Evolutionary conservation across 2,797 vertebrate species (phyloP).

Genomic region (Hydrophis major): DNA sequence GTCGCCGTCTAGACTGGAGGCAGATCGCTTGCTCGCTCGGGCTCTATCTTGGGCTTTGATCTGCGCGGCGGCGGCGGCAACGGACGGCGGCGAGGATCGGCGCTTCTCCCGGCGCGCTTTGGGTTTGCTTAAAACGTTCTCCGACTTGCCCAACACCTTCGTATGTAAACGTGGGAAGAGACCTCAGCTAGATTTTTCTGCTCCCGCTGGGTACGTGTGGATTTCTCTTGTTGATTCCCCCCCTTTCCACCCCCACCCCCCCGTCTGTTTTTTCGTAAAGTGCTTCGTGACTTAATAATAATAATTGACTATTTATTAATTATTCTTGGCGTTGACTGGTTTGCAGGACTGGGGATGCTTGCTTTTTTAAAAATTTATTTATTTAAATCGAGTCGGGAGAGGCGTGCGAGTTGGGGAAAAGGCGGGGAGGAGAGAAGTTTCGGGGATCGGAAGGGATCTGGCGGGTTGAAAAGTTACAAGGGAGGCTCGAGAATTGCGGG

Average conservation of each 20-base stretch:
- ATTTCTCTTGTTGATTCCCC: too few relatives aligned
- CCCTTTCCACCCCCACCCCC: too few relatives aligned
- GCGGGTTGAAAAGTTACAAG: neutral
- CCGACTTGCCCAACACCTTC: neutral
- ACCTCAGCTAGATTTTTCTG: neutral
- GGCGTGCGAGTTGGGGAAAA: neutral
- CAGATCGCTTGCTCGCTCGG: neutral
- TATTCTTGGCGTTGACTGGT: too few relatives aligned
- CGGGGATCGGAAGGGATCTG: neutral
- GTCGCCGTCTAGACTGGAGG: neutral
- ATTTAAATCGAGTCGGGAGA: neutral
- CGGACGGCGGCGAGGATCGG: neutral
- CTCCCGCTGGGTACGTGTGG: slow-evolving; percentile 9
- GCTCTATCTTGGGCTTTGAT: neutral
- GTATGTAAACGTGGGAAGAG: neutral
- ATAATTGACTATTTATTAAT: too few relatives aligned
- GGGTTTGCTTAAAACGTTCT: neutral
- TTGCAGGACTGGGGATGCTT: too few relatives aligned
- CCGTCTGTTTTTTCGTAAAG: neutral
- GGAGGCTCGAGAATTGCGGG: neutral
- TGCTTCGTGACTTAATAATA: neutral
- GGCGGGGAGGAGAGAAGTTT: neutral
- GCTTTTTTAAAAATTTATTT: too few relatives aligned
- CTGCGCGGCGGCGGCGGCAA: neutral
- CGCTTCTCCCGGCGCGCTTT: neutral